Conservation (phyloP, 2,113 vertebrate genomes). For the Vidua chalybeata region DNA sequence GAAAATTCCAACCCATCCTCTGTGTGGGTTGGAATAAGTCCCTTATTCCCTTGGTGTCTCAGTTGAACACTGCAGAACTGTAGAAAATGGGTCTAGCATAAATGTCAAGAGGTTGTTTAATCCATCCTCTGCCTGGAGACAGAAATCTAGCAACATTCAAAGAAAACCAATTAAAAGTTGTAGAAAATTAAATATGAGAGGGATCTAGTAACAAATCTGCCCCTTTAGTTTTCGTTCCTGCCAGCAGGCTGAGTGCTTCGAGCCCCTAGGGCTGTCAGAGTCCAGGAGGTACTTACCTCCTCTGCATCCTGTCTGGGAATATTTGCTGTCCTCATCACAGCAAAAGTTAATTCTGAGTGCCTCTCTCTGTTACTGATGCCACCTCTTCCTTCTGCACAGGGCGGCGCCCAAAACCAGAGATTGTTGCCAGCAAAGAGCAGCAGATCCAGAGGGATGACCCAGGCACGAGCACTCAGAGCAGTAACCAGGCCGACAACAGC, state of each 20-base stretch:
- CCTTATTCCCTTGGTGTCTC: background rate
- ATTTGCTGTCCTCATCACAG: background rate
- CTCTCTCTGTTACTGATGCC: background rate
- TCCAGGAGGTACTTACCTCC: background rate
- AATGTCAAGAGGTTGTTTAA: background rate
- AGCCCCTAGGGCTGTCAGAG: background rate
- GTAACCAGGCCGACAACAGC: slow-evolving; percentile 73
- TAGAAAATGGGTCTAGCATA: background rate
- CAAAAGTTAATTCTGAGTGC: background rate
- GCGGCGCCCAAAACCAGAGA: slow-evolving; percentile 80
- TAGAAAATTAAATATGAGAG: background rate
- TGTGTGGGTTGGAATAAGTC: background rate
- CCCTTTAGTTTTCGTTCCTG: background rate
- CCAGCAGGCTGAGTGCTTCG: background rate
- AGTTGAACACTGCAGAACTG: background rate
- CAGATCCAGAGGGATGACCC: slow-evolving; percentile 81
- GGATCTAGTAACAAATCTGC: background rate
- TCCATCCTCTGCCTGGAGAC: background rate
- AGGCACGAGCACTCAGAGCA: slow-evolving; percentile 74
- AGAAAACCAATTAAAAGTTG: background rate
- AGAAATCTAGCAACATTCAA: background rate
- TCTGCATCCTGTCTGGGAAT: background rate
- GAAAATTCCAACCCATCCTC: background rate
- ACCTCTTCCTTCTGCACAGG: slow-evolving; percentile 57
- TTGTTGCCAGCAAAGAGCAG: slow-evolving; percentile 79